Percentiles rank a stretch among this genome's conserved stretches.
phyloP scores from a whole-genome alignment of 2,113 vertebrate species.

The Hiodon alosoides region DNA sequence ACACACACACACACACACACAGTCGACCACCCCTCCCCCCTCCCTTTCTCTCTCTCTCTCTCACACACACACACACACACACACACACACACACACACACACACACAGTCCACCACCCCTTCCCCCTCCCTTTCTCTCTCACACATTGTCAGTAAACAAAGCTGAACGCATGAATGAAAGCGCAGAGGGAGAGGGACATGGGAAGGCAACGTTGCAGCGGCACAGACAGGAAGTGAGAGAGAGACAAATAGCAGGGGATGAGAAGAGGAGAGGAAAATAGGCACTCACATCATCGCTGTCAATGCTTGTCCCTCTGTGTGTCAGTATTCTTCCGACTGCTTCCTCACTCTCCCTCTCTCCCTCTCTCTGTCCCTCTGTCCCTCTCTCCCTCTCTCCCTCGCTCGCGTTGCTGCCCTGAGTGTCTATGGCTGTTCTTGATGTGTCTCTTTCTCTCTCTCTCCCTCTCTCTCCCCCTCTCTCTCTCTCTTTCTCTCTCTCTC shows the following conservation, averaged over 20 bases:
- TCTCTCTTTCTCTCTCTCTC: constrained; percentile 42
- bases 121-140: constrained; percentile 13
- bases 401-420: constrained; percentile 23
- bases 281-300: constrained; percentile 72
- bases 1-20: too few species aligned
- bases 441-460: constrained; percentile 16
- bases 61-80: constrained; percentile 25
- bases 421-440: constrained; percentile 28
- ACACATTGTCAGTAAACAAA: constrained; percentile 53
- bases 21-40: too few species aligned
- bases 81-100: constrained; percentile 25
- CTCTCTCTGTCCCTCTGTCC: constrained; percentile 22
- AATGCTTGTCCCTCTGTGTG: constrained; percentile 49
- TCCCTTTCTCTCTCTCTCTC: too few species aligned
- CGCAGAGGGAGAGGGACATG: constrained; percentile 28
- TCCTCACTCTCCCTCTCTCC: constrained; percentile 14
- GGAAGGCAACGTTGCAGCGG: constrained; percentile 12
- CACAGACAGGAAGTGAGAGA: constrained; percentile 40
- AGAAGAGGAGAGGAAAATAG: constrained; percentile 28
- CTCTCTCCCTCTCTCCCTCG: constrained; percentile 17
- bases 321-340: constrained; percentile 44
- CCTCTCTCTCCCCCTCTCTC: constrained; percentile 31
- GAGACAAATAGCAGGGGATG: constrained; percentile 45
- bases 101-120: background rate
- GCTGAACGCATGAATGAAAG: constrained; percentile 54